These are phyloP conservation scores for Holacanthus passer DNA, from an alignment of 2,113 vertebrate genomes.

Conservation along the genomic window DNA sequence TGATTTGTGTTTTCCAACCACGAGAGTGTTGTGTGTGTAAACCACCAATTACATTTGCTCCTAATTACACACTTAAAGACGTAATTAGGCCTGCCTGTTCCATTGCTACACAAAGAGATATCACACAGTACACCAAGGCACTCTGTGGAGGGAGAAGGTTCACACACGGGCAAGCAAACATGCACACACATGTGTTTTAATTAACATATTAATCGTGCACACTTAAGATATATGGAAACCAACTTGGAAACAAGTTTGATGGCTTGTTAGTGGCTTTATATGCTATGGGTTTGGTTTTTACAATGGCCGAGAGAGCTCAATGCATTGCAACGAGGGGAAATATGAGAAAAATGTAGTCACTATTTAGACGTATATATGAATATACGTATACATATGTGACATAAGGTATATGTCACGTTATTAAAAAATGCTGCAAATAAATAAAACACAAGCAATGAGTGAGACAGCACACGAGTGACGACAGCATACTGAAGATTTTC, in stretches of 20 bases:
- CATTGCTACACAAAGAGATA: constrained; percentile 68
- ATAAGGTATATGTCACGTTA: background rate
- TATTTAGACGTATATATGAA: too few species aligned
- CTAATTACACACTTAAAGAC: constrained; percentile 82
- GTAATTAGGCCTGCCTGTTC: constrained; percentile 80
- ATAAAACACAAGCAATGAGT: background rate
- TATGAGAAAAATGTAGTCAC: background rate
- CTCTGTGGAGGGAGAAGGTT: constrained; percentile 52
- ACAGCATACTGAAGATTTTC: background rate
- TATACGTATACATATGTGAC: too few species aligned
- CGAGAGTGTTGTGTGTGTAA: constrained; percentile 74
- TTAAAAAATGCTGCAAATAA: background rate
- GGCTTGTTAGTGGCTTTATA: constrained; percentile 22
- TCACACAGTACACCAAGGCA: constrained; percentile 50
- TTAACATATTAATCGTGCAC: constrained; percentile 53
- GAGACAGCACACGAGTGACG: background rate
- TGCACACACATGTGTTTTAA: constrained; percentile 44
- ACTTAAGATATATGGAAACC: constrained; percentile 45
- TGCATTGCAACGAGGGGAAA: background rate
- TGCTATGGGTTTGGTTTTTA: background rate
- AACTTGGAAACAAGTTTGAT: constrained; percentile 35
- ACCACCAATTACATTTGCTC: constrained; percentile 77
- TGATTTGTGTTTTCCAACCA: constrained; percentile 72
- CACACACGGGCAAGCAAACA: constrained; percentile 39
- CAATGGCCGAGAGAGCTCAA: background rate